Evolutionary conservation across 2,888 invertebrate species (phyloP), one percentile per base, ranked within the genome.

Genomic region (Chymomyza amoena): DNA sequence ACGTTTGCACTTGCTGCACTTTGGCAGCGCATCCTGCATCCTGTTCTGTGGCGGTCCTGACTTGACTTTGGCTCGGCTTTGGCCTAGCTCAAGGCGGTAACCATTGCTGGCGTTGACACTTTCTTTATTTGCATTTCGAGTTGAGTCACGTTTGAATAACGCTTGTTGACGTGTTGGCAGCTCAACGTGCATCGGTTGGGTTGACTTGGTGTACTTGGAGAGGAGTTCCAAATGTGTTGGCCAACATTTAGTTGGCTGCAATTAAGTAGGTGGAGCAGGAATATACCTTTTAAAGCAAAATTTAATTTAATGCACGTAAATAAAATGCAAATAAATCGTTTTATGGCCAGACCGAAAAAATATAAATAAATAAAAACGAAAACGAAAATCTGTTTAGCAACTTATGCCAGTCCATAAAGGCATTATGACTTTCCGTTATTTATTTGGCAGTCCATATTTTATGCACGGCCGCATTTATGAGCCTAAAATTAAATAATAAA

Each of bases 61-160:
- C 25, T 61, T 70, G 25, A 6, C 32, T 64, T 57, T 45, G 13
- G 32, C 20, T 61, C 66, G 50, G 9, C 67, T 69, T 61, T 32
- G 39, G 68, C 54, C 67, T 78, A 25, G 39, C 65, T 60, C 72
- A 65, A 67, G 66, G 69, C 71, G 69, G 51, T 10, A 50, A 60
- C 60, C 66, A 63, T 56, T 72, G 56, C 74, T 75, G 72, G 39
- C 60, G 52, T 66, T 83, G 84, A 83, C 84, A 84, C 83, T 85
- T 85, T 73, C 81, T 81, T 80, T 80, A 83, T 83, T 85, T 86
- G 84, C 84, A 77, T 75, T 73, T 74, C 71, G 59, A 66, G 54
- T 56, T 81, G 78, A 75, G 80, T 77, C 76, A 75, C 69, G 68
- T 81, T 78, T 86, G 86, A 83, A 77, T 83, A 78, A 77, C 81